Conservation (phyloP, 2,888 invertebrate species). For the Amblyjoppa proteus region DNA sequence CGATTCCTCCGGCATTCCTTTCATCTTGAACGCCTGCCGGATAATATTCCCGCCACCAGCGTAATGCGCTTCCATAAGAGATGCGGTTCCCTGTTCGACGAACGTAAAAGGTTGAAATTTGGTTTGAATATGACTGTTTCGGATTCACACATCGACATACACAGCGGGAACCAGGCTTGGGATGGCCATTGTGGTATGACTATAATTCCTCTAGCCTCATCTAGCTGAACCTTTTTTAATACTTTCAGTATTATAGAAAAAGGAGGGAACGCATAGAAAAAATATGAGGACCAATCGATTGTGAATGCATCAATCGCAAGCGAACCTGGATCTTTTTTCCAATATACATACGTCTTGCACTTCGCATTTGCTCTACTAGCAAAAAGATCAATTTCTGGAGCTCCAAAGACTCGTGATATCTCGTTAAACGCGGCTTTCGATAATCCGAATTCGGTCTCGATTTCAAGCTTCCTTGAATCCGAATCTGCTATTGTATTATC, state of each 20-base stretch:
- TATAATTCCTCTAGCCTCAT: constrained; percentile 33
- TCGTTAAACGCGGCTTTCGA: constrained; percentile 45
- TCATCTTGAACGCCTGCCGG: constrained; percentile 35
- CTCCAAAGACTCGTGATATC: constrained; percentile 29
- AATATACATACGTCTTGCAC: constrained; percentile 56
- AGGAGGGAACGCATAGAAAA: constrained; percentile 67
- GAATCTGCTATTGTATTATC: constrained; percentile 54
- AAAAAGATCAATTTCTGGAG: constrained; percentile 61
- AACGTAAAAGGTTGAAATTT: constrained; percentile 14
- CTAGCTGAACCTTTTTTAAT: constrained; percentile 30
- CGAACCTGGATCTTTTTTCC: constrained; percentile 55
- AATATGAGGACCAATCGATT: constrained; percentile 41
- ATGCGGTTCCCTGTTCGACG: constrained; percentile 47
- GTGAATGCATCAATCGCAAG: constrained; percentile 39
- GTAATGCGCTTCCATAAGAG: constrained; percentile 43
- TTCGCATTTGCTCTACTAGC: constrained; percentile 58
- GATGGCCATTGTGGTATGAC: neutral
- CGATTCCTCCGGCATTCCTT: constrained; percentile 38
- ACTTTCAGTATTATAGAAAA: neutral
- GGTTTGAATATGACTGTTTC: constrained; percentile 29
- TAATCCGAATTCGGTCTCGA: constrained; percentile 58
- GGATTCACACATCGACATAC: constrained; percentile 32
- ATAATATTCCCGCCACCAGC: constrained; percentile 53
- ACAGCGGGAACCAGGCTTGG: constrained; percentile 38
- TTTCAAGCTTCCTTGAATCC: constrained; percentile 47